These are phyloP conservation scores for Philantomba maxwellii DNA, from an alignment of 2,113 vertebrate species.

Conservation along the genomic window DNA sequence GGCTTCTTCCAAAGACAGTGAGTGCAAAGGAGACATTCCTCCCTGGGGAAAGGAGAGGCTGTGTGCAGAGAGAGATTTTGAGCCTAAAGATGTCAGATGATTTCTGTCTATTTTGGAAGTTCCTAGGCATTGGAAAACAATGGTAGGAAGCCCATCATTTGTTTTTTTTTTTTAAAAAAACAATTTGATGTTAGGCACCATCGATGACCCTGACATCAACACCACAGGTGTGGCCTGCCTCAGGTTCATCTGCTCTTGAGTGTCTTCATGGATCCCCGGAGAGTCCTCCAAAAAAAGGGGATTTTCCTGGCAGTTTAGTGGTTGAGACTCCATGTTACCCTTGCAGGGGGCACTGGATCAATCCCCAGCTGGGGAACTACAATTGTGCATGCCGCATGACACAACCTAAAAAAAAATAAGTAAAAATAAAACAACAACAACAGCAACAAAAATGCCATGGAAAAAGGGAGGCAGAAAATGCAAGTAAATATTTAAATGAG, in stretches of 20 bases:
- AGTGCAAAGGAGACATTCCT: not conserved
- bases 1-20: not conserved
- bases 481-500: not conserved
- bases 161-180: not conserved
- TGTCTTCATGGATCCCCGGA: not conserved
- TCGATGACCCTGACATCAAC: not conserved
- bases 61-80: not conserved
- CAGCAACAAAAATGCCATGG: not conserved
- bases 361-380: not conserved
- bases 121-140: not conserved
- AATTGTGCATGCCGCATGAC: not conserved
- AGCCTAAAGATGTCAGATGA: not conserved
- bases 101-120: not conserved
- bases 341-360: not conserved
- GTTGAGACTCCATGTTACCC: not conserved
- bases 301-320: not conserved
- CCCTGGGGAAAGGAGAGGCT: not conserved
- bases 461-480: not conserved
- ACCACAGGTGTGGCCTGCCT: not conserved
- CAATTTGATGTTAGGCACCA: not conserved
- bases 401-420: not conserved
- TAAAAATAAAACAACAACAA: not conserved
- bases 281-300: not conserved
- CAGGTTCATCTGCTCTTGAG: not conserved
- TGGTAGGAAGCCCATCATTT: not conserved